Evolutionary conservation across 1,140 invertebrate species (phyloP), one percentile per base, ranked within the genome.

Genomic region (Drosophila tropicalis): DNA sequence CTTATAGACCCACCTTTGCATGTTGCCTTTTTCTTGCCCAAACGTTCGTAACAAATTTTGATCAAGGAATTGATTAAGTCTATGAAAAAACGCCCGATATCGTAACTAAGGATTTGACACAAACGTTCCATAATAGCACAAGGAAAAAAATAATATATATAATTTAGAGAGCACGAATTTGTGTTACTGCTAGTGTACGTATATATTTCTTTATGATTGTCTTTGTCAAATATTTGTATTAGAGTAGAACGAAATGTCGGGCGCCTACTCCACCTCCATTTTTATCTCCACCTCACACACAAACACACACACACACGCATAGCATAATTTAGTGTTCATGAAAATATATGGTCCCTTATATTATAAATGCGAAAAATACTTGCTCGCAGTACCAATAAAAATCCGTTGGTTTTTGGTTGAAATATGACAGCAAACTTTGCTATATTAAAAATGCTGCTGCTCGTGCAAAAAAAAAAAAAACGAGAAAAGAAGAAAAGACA

Each of bases 321-420:
- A 22, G 44, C 44, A 51, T 83, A 86, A 87, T 87, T 87, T 82
- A 87, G 76, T 83, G 83, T 87, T 79, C 83, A 76, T 83, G 83
- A 73, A 87, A 86, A 86, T 87, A 86, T 86, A 86, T 86, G 65
- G 68, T 41, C 57, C 56, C 54, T 65, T 51, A 65, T 67, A 86
- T 86, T 86, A 86, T 87, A 86, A 86, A 86, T 87, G 83, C 83
- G 83, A 86, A 86, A 86, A 86, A 87, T 71, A 79, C 82, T 72
- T 83, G 44, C 67, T 75, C 64, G 47, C 67, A 72, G 72, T 79
- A 79, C 70, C 70, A 79, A 79, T 83, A 86, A 83, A 86, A 82
- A 62, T 70, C 60, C 22, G 57, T 32, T 29, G 25, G 47, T 22
- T 13, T 13, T 40, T 13, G 54, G 54, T 22, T 54, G 47, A 54